A percentile compares a stretch with the other conserved stretches of the same genome.
Evolutionary conservation across 2,113 vertebrate species (phyloP).

Genomic region (Spilogale gracilis): DNA sequence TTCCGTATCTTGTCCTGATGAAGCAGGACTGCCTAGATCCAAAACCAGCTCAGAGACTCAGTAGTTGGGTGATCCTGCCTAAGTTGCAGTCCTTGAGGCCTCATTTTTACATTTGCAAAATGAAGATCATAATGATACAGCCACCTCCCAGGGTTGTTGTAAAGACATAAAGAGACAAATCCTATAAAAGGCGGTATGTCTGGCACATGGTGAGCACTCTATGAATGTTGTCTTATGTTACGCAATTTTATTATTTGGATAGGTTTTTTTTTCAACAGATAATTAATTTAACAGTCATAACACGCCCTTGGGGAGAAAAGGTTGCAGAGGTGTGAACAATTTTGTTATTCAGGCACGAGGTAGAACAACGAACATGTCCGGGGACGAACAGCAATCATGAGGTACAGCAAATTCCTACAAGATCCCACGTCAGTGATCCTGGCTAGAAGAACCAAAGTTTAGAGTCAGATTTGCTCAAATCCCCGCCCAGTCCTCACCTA

Average conservation of each 20-base stretch:
- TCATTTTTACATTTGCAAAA: constrained; percentile 37
- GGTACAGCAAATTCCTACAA: not conserved
- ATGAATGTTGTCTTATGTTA: not conserved
- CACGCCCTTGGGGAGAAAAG: constrained; percentile 21
- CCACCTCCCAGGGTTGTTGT: constrained; percentile 24
- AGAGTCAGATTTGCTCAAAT: constrained; percentile 32
- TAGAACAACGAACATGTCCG: not conserved
- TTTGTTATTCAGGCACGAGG: not conserved
- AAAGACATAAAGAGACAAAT: constrained; percentile 51
- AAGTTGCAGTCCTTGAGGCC: not conserved
- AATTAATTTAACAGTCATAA: constrained; percentile 64
- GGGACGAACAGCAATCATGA: not conserved
- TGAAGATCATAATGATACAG: not conserved
- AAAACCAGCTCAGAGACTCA: not conserved
- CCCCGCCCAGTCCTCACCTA: not conserved
- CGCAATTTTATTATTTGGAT: constrained; percentile 36
- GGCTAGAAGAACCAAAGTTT: not conserved
- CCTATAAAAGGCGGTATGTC: not conserved
- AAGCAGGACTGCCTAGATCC: not conserved
- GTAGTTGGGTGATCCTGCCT: not conserved
- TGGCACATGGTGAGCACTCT: not conserved
- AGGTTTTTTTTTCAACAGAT: constrained; percentile 26
- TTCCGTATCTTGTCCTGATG: not conserved
- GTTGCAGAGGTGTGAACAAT: constrained; percentile 20
- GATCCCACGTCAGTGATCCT: not conserved